Evolutionary conservation across 2,888 invertebrate genomes (phyloP).

Genomic region (Eupithecia tripunctaria): DNA sequence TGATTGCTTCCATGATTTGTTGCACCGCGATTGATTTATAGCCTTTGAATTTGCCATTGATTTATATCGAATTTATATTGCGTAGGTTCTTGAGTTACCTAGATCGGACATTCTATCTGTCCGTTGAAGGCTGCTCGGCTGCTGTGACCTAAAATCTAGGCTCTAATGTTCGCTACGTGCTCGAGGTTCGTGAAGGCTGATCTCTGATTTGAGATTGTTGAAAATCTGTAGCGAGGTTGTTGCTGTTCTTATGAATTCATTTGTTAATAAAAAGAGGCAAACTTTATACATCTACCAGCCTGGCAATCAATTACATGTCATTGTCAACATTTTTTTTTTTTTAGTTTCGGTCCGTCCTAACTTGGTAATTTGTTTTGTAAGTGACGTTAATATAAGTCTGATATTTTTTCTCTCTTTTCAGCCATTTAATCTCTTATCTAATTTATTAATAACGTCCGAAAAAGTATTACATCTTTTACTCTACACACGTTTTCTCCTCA

Average conservation of each 20-base stretch:
- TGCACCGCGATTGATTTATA: slow-evolving; percentile 43
- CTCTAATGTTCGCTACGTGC: slow-evolving; percentile 40
- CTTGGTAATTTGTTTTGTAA: background rate
- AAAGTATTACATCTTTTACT: background rate
- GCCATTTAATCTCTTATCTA: background rate
- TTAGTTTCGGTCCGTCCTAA: background rate
- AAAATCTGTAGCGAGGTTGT: background rate
- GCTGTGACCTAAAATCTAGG: slow-evolving; percentile 55
- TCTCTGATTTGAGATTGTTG: background rate
- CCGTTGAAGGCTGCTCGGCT: slow-evolving; percentile 62
- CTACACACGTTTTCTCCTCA: background rate
- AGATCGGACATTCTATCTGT: slow-evolving; percentile 71
- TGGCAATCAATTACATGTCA: background rate
- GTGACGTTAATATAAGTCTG: background rate
- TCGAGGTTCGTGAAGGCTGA: slow-evolving; percentile 24
- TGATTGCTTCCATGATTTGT: slow-evolving; percentile 35
- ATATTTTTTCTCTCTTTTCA: background rate
- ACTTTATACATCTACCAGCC: background rate
- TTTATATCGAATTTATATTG: slow-evolving; percentile 63
- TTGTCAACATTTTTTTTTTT: too few relatives aligned
- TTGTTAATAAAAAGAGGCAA: background rate
- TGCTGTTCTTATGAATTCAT: background rate
- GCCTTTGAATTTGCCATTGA: too few relatives aligned
- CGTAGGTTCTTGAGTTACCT: slow-evolving; percentile 65
- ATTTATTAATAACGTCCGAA: background rate